phyloP scores from a whole-genome alignment of 2,888 invertebrate genomes.

The Thereva nobilitata region DNA sequence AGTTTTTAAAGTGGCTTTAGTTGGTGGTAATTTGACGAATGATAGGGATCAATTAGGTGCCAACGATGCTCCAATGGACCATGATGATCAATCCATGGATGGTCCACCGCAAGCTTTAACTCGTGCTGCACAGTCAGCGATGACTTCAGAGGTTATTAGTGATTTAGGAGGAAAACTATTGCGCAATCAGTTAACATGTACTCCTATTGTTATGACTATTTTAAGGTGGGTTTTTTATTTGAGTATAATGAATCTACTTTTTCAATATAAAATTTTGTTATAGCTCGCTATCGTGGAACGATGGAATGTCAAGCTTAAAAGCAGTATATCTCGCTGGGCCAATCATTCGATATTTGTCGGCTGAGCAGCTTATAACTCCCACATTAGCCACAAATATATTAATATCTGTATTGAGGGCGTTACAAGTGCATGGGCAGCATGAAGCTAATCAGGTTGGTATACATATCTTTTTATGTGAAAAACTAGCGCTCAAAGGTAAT shows the following conservation, averaged over 20 bases:
- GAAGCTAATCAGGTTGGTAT: constrained; percentile 77
- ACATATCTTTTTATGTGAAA: neutral
- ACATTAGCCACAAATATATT: constrained; percentile 75
- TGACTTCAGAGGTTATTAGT: constrained; percentile 75
- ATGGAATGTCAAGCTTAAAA: constrained; percentile 79
- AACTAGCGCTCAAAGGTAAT: neutral
- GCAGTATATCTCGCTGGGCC: constrained; percentile 77
- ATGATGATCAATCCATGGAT: constrained; percentile 72
- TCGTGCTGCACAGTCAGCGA: constrained; percentile 57
- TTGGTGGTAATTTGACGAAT: constrained; percentile 66
- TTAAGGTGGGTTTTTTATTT: constrained; percentile 57
- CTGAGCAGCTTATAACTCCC: constrained; percentile 66
- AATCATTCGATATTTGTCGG: constrained; percentile 68
- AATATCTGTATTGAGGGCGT: constrained; percentile 75
- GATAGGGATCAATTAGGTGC: constrained; percentile 57
- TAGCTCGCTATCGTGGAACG: constrained; percentile 80
- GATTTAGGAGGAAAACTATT: constrained; percentile 79
- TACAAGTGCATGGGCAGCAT: constrained; percentile 87
- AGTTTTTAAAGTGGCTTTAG: constrained; percentile 74
- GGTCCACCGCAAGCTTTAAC: constrained; percentile 63
- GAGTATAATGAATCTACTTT: constrained; percentile 1
- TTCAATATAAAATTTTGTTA: constrained; percentile 13
- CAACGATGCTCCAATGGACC: constrained; percentile 63
- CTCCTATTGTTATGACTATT: constrained; percentile 67
- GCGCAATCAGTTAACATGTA: constrained; percentile 67